A percentile compares a stretch with the other conserved stretches of the same genome.
These are phyloP conservation scores for Rhyacophila evoluta DNA, from an alignment of 2,888 invertebrate species.

Conservation along the genomic window DNA sequence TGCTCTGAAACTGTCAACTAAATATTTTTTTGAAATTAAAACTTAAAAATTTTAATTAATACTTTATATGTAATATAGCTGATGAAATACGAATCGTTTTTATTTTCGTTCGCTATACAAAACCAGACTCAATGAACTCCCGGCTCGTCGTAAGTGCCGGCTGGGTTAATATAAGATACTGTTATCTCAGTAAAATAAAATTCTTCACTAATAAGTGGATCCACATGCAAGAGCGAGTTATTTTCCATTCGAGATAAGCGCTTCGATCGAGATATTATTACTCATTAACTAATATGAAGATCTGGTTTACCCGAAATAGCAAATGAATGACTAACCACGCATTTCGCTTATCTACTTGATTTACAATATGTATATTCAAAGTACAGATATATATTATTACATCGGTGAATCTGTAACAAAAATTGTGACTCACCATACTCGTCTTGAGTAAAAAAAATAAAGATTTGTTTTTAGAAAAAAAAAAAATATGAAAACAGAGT, in stretches of 20 bases:
- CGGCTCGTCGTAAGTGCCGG: not conserved
- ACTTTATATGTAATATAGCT: too few relatives aligned
- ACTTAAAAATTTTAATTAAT: too few relatives aligned
- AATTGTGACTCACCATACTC: too few relatives aligned
- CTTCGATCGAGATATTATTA: conserved; percentile 9
- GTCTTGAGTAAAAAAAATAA: too few relatives aligned
- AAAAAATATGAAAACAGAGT: too few relatives aligned
- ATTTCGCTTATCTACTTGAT: not conserved
- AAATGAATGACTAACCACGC: not conserved
- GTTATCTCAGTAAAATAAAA: conserved; percentile 43
- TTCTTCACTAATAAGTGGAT: conserved; percentile 42
- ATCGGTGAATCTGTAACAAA: not conserved
- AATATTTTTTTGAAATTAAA: too few relatives aligned
- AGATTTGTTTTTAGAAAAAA: too few relatives aligned
- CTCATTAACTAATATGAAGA: conserved; percentile 18
- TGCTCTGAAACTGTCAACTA: too few relatives aligned
- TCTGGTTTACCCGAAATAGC: conserved; percentile 24
- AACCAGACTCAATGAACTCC: not conserved
- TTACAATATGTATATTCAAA: not conserved
- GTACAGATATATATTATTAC: not conserved
- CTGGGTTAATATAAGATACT: conserved; percentile 29
- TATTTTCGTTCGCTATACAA: not conserved
- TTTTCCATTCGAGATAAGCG: conserved; percentile 6
- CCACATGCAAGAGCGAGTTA: conserved; percentile 34
- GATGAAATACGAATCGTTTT: too few relatives aligned